Base-by-base conservation (phyloP, 1,140 invertebrate genomes). In the Caenorhabditis tropicalis region DNA sequence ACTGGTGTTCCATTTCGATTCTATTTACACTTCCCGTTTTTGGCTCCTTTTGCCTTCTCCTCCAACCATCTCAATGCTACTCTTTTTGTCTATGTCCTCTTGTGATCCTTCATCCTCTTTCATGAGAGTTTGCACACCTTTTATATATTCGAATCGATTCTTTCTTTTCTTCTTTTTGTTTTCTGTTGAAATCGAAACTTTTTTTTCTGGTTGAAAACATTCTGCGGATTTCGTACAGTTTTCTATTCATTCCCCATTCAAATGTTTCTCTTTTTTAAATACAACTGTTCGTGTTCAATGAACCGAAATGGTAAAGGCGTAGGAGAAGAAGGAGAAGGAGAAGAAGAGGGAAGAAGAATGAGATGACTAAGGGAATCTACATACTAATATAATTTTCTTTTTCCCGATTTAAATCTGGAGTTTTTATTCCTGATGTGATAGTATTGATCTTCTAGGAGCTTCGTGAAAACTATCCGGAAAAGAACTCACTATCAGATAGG, bases 1-100 rank as follows among this genome's bases (percentile, higher is more conserved):
- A 10, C 36, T 74, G 33, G 65, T 74, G 65, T 74, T 74, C 65
- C 65, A 74, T 74, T 74, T 74, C 65, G 33, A 74, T 74, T 74
- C n/a, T 74, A 74, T 74, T 74, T 74, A 74, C 65, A 74, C 36
- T 74, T 74, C 65, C 65, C 65, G 65, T 74, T 74, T 74, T 74
- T 74, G 65, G 65, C 65, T 74, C 65, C 36, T 36, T 33, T 24
- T 15, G 43, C 36, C 36, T 2, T 74, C 24, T 24, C 24, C 16
- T 33, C 31, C 19, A 19, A 19, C 33, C 39, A 43, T 43, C 31
- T 19, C 7, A 21, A 7, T 58, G 21, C 53, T 51, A 51, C 49
- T 51, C 9, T 58, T 58, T 29, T 33, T 65, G 31, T 65, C 29
- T 65, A 36, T 65, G 58, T 36, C 58, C 58, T 65, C 58, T 65